A percentile compares a stretch with the other conserved stretches of the same genome.
Conservation (phyloP, 2,888 invertebrate genomes). For the Drosophila robusta region DNA sequence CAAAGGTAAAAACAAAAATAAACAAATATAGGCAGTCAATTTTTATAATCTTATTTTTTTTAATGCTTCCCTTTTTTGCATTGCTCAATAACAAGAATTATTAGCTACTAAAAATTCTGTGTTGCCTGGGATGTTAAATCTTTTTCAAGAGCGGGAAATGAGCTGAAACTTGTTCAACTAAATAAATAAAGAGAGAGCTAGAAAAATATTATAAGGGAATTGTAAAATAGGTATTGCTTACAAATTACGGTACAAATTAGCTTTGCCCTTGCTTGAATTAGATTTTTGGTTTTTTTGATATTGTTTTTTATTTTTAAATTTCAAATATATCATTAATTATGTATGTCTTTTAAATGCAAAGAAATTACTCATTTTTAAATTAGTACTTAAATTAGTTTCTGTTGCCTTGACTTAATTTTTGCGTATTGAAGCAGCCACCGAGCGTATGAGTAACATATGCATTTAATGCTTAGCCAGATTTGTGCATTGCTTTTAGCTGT, state of each 20-base stretch:
- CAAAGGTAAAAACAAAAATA: constrained; percentile 22
- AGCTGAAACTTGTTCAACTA: neutral
- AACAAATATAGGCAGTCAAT: constrained; percentile 46
- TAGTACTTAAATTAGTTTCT: neutral
- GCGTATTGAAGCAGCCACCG: neutral
- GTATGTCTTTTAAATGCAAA: no score
- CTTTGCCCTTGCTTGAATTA: no score
- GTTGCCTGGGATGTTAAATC: constrained; percentile 1
- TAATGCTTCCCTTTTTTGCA: constrained; percentile 50
- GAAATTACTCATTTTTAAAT: no score
- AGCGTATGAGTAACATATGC: constrained; percentile 54
- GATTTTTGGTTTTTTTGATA: no score
- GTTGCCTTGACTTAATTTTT: neutral
- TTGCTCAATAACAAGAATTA: constrained; percentile 37
- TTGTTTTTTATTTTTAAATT: no score
- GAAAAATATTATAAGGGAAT: no score
- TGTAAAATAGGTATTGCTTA: no score
- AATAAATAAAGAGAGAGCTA: no score
- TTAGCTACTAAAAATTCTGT: constrained; percentile 40
- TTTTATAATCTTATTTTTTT: constrained; percentile 68
- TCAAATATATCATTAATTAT: no score
- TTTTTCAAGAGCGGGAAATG: neutral
- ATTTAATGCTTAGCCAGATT: constrained; percentile 32
- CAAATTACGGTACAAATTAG: no score
- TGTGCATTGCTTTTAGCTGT: constrained; percentile 1